Percentiles rank a stretch among this genome's conserved stretches.
These are phyloP conservation scores for Setophaga petechia DNA, from an alignment of 2,113 vertebrate species.

Conservation along the genomic window DNA sequence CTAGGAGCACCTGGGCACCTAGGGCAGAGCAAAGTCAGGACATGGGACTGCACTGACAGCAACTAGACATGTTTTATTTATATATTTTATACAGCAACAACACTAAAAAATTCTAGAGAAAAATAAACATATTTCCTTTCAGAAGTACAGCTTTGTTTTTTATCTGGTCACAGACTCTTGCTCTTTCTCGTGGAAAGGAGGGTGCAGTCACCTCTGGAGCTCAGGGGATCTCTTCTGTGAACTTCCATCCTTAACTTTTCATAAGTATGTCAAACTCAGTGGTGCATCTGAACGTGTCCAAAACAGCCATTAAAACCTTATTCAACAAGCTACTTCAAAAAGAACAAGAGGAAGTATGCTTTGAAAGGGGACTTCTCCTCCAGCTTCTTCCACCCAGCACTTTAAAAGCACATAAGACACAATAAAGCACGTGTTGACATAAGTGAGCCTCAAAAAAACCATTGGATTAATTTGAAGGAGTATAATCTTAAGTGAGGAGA, in stretches of 20 bases:
- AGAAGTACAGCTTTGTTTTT: not conserved
- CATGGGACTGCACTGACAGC: not conserved
- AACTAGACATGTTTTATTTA: not conserved
- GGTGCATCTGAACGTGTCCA: not conserved
- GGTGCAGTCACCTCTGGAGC: not conserved
- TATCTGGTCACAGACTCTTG: not conserved
- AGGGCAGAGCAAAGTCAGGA: not conserved
- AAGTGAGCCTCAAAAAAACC: conserved; percentile 44
- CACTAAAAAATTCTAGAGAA: not conserved
- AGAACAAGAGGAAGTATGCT: not conserved
- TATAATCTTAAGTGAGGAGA: conserved; percentile 34
- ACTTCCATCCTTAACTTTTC: not conserved
- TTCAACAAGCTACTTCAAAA: not conserved
- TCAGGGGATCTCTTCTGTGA: not conserved
- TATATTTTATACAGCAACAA: not conserved
- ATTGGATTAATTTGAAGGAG: conserved; percentile 50
- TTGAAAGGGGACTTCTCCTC: not conserved
- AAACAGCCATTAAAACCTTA: not conserved
- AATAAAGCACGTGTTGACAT: conserved; percentile 43
- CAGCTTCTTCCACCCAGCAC: conserved; percentile 21
- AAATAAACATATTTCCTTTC: not conserved
- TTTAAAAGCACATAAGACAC: conserved; percentile 32
- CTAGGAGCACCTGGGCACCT: not conserved
- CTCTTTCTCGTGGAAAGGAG: not conserved
- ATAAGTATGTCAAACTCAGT: not conserved